A percentile compares a stretch with the other conserved stretches of the same genome.
Conservation (phyloP, 2,888 invertebrate genomes). For the Alentia gelatinosa region DNA sequence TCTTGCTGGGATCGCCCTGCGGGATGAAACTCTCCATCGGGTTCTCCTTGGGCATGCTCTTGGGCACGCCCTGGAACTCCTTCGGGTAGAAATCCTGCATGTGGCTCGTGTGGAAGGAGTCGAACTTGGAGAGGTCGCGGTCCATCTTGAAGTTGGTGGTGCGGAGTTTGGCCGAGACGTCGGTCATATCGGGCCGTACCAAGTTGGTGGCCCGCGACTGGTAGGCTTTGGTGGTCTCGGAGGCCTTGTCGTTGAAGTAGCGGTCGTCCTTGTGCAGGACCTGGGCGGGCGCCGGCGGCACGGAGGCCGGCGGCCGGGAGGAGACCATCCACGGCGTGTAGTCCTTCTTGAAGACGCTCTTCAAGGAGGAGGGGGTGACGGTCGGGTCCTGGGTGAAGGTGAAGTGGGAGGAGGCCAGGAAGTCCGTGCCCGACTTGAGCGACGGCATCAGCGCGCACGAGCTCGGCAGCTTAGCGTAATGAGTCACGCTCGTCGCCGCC, state of each 20-base stretch:
- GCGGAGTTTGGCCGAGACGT: conserved; percentile 69
- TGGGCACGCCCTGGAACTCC: conserved; percentile 62
- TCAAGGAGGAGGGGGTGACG: conserved; percentile 67
- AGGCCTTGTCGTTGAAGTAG: conserved; percentile 72
- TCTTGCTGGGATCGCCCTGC: conserved; percentile 74
- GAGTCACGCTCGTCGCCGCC: conserved; percentile 11
- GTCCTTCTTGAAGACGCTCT: conserved; percentile 75
- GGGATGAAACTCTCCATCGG: conserved; percentile 71
- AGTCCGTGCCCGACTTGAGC: conserved; percentile 67
- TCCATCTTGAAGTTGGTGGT: conserved; percentile 78
- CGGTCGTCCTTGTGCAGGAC: conserved; percentile 75
- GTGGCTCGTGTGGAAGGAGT: conserved; percentile 74
- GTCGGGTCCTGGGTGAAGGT: conserved; percentile 72
- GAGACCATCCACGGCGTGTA: conserved; percentile 70
- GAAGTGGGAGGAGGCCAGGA: conserved; percentile 73
- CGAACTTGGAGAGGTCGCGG: conserved; percentile 72
- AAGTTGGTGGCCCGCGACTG: conserved; percentile 17
- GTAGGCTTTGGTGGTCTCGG: conserved; percentile 70
- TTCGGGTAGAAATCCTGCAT: conserved; percentile 73
- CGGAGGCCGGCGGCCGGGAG: conserved; percentile 67
- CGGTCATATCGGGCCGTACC: conserved; percentile 69
- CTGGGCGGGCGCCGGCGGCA: conserved; percentile 73
- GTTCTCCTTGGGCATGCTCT: conserved; percentile 57
- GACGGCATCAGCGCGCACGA: conserved; percentile 30
- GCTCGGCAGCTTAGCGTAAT: conserved; percentile 10